Base-by-base conservation (phyloP, 1,140 invertebrate species). In the Myzus persicae region DNA sequence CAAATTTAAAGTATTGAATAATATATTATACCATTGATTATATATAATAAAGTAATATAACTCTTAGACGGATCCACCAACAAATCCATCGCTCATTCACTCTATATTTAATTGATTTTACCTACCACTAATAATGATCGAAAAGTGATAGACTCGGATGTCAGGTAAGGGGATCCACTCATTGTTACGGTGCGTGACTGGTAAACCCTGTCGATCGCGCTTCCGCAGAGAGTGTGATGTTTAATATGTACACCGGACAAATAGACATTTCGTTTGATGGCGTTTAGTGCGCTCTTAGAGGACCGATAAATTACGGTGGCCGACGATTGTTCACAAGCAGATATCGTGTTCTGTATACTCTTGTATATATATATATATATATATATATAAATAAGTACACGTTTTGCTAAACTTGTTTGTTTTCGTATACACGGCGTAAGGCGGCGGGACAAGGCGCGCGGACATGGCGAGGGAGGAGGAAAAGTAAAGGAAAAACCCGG, bases 371-470 rank as follows among this genome's bases (percentile, higher is more conserved):
- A 59, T 31, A 59, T 0, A 67, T n/a, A 67, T n/a, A 67, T n/a
- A 51, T 22, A 51, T 22, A 51, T 51, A 51, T 51, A 22, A 2
- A 51, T 51, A 51, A 22, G 5, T 7, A 51, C 48, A 88, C n/a
- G 85, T 44, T 51, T 89, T 38, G 87, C 46, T 89, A 89, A 89
- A 89, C 46, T 89, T 89, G 87, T 89, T 89, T 89, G 87, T 89
- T 89, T 89, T 89, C 48, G 85, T 51, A 76, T n/a, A 89, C 87
- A n/a, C 48, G 87, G 24, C 44, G 18, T 46, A 46, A 44, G 42
- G 14, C 11, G 42, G 76, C 24, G 36, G 26, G 5, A 26, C 26
- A n/a, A 46, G 44, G 46, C 14, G 11, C n/a, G n/a, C 5, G 7
- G n/a, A 38, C 26, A 82, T n/a, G 67, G 59, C 1, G 20, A 22